Conservation (phyloP, 2,888 invertebrate genomes). For the Drosophila mimica region DNA sequence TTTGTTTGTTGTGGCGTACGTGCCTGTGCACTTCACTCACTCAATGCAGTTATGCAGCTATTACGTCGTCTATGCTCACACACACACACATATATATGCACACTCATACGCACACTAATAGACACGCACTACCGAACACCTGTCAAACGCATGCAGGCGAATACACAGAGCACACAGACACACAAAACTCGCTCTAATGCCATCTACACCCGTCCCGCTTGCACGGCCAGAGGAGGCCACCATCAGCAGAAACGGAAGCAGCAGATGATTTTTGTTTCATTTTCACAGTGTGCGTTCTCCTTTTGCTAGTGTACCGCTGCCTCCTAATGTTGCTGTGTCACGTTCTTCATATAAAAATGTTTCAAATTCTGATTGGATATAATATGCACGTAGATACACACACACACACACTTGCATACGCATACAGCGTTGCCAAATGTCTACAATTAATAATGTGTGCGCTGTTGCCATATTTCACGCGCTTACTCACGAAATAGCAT, state of each 20-base stretch:
- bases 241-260: slow-evolving; percentile 17
- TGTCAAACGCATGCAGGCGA: slow-evolving; percentile 60
- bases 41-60: slow-evolving; percentile 77
- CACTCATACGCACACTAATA: slow-evolving; percentile 22
- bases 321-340: slow-evolving; percentile 69
- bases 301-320: slow-evolving; percentile 11
- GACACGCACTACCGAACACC: slow-evolving; percentile 74
- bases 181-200: slow-evolving; percentile 45
- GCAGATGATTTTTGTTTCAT: slow-evolving; percentile 70
- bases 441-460: slow-evolving; percentile 54
- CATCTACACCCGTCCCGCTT: slow-evolving; percentile 22
- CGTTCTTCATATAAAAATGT: slow-evolving; percentile 68
- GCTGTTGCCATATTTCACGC: slow-evolving; percentile 76
- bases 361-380: slow-evolving; percentile 75
- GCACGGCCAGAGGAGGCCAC: slow-evolving; percentile 15
- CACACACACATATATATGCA: slow-evolving; percentile 25
- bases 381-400: slow-evolving; percentile 1
- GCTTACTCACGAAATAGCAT: slow-evolving; percentile 65
- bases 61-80: slow-evolving; percentile 71
- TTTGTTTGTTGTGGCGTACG: slow-evolving; percentile 69
- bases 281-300: slow-evolving; percentile 58
- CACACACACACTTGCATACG: not conserved
- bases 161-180: slow-evolving; percentile 6
- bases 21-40: slow-evolving; percentile 53
- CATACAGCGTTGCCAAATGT: slow-evolving; percentile 58